Conservation (phyloP, 2,797 vertebrate genomes). For the Smutsia temminckii region DNA sequence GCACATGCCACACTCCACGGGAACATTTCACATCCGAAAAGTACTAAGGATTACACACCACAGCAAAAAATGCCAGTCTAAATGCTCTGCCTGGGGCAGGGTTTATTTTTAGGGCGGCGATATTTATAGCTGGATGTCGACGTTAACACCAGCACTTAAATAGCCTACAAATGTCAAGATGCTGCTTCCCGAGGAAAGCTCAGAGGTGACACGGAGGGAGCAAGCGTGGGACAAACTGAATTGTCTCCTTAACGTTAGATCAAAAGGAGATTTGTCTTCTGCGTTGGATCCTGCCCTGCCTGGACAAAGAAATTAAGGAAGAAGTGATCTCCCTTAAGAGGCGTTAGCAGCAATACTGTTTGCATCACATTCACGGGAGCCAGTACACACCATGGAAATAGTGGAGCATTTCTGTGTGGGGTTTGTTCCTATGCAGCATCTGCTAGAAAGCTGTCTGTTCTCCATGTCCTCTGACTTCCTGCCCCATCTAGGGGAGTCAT, state of each 20-base stretch:
- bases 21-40: background rate
- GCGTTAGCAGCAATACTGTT: background rate
- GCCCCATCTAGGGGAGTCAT: accelerated
- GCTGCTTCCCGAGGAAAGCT: background rate
- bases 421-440: accelerated
- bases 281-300: background rate
- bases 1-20: accelerated
- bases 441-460: background rate
- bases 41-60: background rate
- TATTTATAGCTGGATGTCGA: background rate
- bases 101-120: background rate
- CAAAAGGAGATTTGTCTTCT: background rate
- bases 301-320: background rate
- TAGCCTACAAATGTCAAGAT: background rate
- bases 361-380: background rate
- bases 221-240: background rate
- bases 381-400: accelerated
- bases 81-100: background rate
- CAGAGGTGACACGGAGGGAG: background rate
- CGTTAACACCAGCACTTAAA: background rate
- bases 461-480: background rate
- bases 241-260: background rate
- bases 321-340: background rate
- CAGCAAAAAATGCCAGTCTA: background rate
- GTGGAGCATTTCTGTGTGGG: accelerated